Percentiles rank a stretch among this genome's conserved stretches.
Evolutionary conservation across 2,888 invertebrate genomes (phyloP).

Genomic region (Limenitis camilla): DNA sequence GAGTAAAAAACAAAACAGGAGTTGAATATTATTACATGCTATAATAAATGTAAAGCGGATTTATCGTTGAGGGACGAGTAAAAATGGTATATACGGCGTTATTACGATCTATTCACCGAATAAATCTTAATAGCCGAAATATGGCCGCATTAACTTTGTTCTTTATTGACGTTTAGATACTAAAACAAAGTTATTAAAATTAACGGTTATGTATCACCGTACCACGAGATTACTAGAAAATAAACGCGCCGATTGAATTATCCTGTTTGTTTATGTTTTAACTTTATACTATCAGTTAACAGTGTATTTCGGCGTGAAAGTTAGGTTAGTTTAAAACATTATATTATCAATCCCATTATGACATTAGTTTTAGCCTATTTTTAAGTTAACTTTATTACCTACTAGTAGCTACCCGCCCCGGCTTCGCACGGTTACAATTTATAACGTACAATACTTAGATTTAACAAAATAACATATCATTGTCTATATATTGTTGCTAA

Average conservation of each 20-base stretch:
- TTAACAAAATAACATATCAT: no score
- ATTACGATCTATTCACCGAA: conserved; percentile 20
- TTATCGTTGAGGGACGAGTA: conserved; percentile 35
- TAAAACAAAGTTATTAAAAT: conserved; percentile 5
- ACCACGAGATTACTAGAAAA: not conserved
- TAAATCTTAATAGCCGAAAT: conserved; percentile 18
- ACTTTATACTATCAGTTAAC: no score
- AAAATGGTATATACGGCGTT: conserved; percentile 31
- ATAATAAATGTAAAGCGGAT: conserved; percentile 44
- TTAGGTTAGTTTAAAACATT: no score
- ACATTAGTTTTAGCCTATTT: conserved; percentile 29
- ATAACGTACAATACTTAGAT: no score
- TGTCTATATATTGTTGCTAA: no score
- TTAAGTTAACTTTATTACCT: conserved; percentile 26
- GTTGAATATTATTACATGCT: conserved; percentile 38
- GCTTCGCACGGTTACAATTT: conserved; percentile 9
- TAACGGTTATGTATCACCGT: not conserved
- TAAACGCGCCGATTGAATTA: no score
- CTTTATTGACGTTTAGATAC: conserved; percentile 8
- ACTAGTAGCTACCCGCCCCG: conserved; percentile 16
- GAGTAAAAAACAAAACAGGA: conserved; percentile 45
- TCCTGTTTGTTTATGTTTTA: no score
- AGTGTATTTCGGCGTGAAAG: no score
- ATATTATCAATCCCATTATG: no score
- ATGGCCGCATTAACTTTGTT: conserved; percentile 13